phyloP scores from a whole-genome alignment of 2,888 invertebrate genomes.

The Drosophila suboccidentalis region DNA sequence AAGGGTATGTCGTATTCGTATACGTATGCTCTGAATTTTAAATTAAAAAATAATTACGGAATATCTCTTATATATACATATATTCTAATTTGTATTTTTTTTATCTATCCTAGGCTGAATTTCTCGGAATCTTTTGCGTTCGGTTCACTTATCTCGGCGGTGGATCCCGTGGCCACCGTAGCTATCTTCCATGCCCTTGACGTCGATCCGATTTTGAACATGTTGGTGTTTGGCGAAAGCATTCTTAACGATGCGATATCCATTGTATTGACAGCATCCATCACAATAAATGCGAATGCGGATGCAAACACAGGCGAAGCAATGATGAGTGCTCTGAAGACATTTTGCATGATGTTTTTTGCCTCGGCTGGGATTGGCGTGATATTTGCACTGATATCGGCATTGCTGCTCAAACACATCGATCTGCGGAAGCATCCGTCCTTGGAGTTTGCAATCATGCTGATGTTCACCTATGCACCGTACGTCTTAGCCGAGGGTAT shows the following conservation, averaged over 20 bases:
- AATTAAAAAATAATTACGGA: too few relatives aligned
- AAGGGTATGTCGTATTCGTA: background rate
- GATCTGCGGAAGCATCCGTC: slow-evolving; percentile 99
- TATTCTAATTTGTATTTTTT: background rate
- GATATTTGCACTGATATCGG: slow-evolving; percentile 96
- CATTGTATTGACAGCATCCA: slow-evolving; percentile 97
- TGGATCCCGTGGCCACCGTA: slow-evolving; percentile 99
- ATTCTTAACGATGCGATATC: slow-evolving; percentile 98
- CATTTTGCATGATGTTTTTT: slow-evolving; percentile 99
- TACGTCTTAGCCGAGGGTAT: slow-evolving; percentile 99
- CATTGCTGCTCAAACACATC: slow-evolving; percentile 96
- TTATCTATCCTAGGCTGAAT: slow-evolving; percentile 89
- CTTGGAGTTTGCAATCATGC: slow-evolving; percentile 98
- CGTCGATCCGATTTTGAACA: slow-evolving; percentile 98
- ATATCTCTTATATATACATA: too few relatives aligned
- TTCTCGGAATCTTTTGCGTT: slow-evolving; percentile 99
- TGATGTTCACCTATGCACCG: slow-evolving; percentile 99
- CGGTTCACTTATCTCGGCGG: slow-evolving; percentile 97
- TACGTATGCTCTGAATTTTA: too few relatives aligned
- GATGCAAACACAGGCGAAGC: slow-evolving; percentile 91
- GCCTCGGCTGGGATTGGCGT: slow-evolving; percentile 99
- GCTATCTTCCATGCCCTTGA: slow-evolving; percentile 99
- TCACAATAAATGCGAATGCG: slow-evolving; percentile 89
- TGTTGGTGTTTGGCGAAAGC: slow-evolving; percentile 97
- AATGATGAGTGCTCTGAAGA: slow-evolving; percentile 93